Conservation (phyloP, 1,140 invertebrate genomes). For the Listronotus oregonensis region DNA sequence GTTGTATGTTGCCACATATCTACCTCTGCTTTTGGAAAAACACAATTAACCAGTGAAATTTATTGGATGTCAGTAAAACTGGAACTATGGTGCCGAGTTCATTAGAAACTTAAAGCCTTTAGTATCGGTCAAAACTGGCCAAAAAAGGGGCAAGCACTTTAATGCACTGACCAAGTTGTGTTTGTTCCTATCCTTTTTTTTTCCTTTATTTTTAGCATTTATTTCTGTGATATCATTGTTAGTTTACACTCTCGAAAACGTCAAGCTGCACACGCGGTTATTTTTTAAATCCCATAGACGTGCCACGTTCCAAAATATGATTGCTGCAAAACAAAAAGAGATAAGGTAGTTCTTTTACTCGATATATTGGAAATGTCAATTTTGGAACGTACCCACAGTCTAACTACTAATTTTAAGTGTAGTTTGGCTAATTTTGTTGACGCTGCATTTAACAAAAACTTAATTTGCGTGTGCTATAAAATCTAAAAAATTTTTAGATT, state of each 20-base stretch:
- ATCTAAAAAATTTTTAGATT: conserved; percentile 22
- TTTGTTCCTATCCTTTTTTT: conserved; percentile 29
- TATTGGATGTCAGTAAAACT: conserved; percentile 10
- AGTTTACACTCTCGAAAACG: conserved; percentile 42
- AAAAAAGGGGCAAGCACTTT: conserved; percentile 15
- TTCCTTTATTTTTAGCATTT: conserved; percentile 47
- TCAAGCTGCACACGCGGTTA: conserved; percentile 16
- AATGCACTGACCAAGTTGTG: conserved; percentile 39
- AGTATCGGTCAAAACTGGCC: conserved; percentile 2
- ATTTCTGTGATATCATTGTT: conserved; percentile 50
- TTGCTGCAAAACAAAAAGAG: background rate
- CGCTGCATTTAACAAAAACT: conserved; percentile 13
- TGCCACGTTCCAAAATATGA: background rate
- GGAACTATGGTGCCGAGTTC: background rate
- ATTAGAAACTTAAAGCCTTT: background rate
- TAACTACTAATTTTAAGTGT: background rate
- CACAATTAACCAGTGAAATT: conserved; percentile 25
- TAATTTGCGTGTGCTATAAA: conserved; percentile 30
- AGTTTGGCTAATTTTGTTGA: conserved; percentile 23
- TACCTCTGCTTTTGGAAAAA: conserved; percentile 32
- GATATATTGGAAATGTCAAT: background rate
- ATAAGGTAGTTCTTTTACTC: too few relatives aligned
- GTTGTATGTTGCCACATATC: conserved; percentile 31
- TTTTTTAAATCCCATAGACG: conserved; percentile 3
- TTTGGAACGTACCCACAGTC: background rate